Conservation (phyloP, 1,140 invertebrate species). For the Aricia agestis region DNA sequence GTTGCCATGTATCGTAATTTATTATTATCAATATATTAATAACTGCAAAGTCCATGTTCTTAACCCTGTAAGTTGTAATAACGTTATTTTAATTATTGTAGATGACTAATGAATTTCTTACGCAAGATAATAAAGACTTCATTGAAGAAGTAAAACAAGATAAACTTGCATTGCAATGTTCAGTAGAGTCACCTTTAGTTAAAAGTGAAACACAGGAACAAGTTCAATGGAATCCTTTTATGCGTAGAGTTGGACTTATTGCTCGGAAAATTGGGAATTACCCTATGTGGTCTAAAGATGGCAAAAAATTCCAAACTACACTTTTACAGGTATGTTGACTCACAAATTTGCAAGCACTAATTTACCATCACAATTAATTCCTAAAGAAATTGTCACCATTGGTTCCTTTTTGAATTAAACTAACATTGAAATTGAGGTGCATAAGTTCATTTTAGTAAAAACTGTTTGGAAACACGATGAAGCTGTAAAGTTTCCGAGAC, state of each 20-base stretch:
- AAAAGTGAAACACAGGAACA: constrained; percentile 75
- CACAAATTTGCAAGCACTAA: background rate
- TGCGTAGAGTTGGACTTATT: constrained; percentile 89
- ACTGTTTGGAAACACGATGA: no score
- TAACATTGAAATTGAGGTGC: no score
- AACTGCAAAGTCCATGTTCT: no score
- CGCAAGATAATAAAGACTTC: constrained; percentile 88
- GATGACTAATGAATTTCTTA: constrained; percentile 83
- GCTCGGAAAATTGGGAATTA: constrained; percentile 95
- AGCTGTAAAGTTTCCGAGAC: no score
- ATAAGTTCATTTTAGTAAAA: no score
- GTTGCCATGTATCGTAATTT: no score
- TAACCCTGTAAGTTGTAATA: no score
- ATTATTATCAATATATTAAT: no score
- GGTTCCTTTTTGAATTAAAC: no score
- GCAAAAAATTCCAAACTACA: constrained; percentile 86
- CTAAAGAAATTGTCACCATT: no score
- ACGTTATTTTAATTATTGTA: constrained; percentile 49
- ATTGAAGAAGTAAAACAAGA: constrained; percentile 86
- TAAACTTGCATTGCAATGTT: constrained; percentile 70
- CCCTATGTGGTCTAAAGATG: constrained; percentile 94
- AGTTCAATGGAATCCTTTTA: constrained; percentile 79
- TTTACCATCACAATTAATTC: no score
- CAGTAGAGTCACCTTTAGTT: constrained; percentile 60
- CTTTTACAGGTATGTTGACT: constrained; percentile 85